Evolutionary conservation across 2,888 invertebrate genomes (phyloP).

Genomic region (Carcina quercana): DNA sequence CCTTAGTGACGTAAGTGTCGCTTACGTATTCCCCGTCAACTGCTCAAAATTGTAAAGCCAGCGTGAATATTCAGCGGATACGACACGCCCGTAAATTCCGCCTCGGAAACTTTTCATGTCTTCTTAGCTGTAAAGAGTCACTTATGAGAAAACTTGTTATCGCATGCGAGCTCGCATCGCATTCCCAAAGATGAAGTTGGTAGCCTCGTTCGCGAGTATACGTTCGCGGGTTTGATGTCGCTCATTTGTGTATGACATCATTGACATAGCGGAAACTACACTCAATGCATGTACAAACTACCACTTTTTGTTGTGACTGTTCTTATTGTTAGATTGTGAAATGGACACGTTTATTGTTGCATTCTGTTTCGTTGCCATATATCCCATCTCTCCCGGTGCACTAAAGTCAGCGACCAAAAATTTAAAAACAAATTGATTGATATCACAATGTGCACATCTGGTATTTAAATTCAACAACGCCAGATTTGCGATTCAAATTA

Average conservation of each 20-base stretch:
- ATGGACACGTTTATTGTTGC: constrained; percentile 20
- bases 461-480: constrained; percentile 12
- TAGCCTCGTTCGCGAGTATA: constrained; percentile 16
- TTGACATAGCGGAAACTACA: constrained; percentile 9
- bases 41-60: background rate
- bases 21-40: background rate
- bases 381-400: constrained; percentile 41
- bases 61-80: constrained; percentile 14
- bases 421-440: constrained; percentile 1
- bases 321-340: constrained; percentile 36
- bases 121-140: constrained; percentile 9
- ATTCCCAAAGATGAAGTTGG: constrained; percentile 12
- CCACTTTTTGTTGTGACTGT: constrained; percentile 42
- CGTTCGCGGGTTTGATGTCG: constrained; percentile 12
- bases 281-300: constrained; percentile 33
- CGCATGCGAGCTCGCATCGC: constrained; percentile 16
- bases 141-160: constrained; percentile 12
- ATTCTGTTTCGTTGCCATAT: constrained; percentile 42
- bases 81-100: constrained; percentile 17
- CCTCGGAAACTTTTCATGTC: constrained; percentile 8
- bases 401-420: constrained; percentile 3
- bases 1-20: constrained; percentile 87
- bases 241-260: constrained; percentile 5
- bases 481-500: constrained; percentile 18
- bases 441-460: constrained; percentile 8